These are phyloP conservation scores for Xiphophorus couchianus DNA, from an alignment of 2,113 vertebrate species.

Conservation along the genomic window DNA sequence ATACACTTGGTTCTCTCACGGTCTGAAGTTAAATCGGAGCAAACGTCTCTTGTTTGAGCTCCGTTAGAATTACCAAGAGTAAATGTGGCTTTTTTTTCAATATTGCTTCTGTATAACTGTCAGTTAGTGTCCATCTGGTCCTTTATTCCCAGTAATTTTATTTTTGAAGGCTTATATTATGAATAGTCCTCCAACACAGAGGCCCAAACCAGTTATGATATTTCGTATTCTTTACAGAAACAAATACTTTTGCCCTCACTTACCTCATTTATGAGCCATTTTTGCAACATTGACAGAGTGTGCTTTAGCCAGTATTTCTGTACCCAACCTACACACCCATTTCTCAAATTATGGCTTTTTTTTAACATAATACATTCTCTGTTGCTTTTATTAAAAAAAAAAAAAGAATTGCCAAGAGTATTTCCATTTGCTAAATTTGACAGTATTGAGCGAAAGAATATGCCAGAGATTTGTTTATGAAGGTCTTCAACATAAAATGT, in stretches of 20 bases:
- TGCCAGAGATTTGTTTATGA: too few relatives aligned
- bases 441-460: too few relatives aligned
- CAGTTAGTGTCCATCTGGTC: background rate
- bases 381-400: too few relatives aligned
- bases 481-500: too few relatives aligned
- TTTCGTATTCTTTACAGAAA: background rate
- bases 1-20: too few relatives aligned
- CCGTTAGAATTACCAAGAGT: background rate
- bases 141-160: background rate
- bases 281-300: background rate
- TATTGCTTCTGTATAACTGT: conserved; percentile 9
- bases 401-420: too few relatives aligned
- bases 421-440: too few relatives aligned
- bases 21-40: too few relatives aligned
- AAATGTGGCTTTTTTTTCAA: conserved; percentile 13
- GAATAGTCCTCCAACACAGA: background rate
- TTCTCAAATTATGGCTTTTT: too few relatives aligned
- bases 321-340: background rate
- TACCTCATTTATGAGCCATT: background rate
- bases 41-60: too few relatives aligned
- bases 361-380: too few relatives aligned
- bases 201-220: background rate
- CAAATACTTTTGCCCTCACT: background rate
- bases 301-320: too few relatives aligned
- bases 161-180: background rate